A percentile compares a stretch with the other conserved stretches of the same genome.
phyloP scores from a whole-genome alignment of 2,888 invertebrate genomes.

The Netelia fuscicornis region DNA sequence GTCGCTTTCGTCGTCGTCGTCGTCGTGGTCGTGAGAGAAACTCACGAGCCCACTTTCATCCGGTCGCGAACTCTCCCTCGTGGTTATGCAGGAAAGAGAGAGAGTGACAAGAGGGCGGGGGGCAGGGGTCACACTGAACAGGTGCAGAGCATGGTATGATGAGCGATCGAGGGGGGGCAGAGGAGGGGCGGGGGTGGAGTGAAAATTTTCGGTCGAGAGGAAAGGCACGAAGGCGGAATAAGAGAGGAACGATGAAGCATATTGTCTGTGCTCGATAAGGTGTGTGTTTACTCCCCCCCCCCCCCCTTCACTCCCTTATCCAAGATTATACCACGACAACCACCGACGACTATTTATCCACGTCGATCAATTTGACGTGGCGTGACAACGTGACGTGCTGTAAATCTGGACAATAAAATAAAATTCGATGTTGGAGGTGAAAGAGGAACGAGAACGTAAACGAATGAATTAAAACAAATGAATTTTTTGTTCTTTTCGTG shows the following conservation, averaged over 20 bases:
- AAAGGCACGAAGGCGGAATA: constrained; percentile 7
- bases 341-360: too few relatives aligned
- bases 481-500: too few relatives aligned
- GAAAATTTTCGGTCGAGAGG: background rate
- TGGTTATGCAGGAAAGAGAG: constrained; percentile 48
- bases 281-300: background rate
- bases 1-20: background rate
- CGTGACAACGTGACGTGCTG: too few relatives aligned
- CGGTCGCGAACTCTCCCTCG: background rate
- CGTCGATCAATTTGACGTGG: too few relatives aligned
- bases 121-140: background rate
- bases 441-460: too few relatives aligned
- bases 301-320: too few relatives aligned
- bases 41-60: constrained; percentile 9
- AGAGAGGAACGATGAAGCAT: background rate
- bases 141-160: background rate
- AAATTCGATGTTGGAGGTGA: too few relatives aligned
- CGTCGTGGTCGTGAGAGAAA: constrained; percentile 20
- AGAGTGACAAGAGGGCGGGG: constrained; percentile 26
- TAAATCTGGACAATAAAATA: too few relatives aligned
- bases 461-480: too few relatives aligned
- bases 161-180: background rate
- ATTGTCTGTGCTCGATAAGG: background rate
- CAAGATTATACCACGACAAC: too few relatives aligned
- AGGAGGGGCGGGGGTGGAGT: too few relatives aligned